Conservation (phyloP, 2,888 invertebrate species). For the Drosophila paranaensis region DNA sequence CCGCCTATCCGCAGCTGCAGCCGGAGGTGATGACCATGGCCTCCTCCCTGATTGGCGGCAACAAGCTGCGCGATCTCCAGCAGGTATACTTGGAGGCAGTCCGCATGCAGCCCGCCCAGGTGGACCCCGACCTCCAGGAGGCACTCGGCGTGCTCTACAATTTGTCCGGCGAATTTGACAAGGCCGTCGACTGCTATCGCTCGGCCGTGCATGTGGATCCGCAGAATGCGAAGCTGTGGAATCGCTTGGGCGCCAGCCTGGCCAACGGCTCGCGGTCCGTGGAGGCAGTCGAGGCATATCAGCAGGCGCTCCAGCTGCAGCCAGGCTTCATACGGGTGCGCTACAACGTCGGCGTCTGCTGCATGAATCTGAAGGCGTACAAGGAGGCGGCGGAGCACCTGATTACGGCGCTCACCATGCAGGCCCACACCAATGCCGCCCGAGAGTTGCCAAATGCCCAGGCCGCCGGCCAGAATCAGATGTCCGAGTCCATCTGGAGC, state of each 20-base stretch:
- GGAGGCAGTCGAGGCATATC: constrained; percentile 98
- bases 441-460: constrained; percentile 87
- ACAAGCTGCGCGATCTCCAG: constrained; percentile 87
- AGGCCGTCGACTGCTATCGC: constrained; percentile 98
- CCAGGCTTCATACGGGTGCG: constrained; percentile 98
- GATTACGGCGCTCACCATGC: constrained; percentile 95
- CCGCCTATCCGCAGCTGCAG: constrained; percentile 51
- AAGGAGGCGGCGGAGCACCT: constrained; percentile 98
- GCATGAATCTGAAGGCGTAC: constrained; percentile 97
- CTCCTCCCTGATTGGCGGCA: constrained; percentile 85
- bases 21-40: constrained; percentile 80
- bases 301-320: constrained; percentile 93
- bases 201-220: constrained; percentile 92
- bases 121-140: constrained; percentile 96
- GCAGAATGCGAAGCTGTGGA: constrained; percentile 96
- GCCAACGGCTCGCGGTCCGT: constrained; percentile 98
- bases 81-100: constrained; percentile 92
- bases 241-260: constrained; percentile 97
- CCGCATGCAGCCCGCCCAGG: constrained; percentile 89
- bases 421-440: constrained; percentile 87
- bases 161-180: constrained; percentile 96
- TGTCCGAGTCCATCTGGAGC: constrained; percentile 98
- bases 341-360: constrained; percentile 99
- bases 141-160: constrained; percentile 98
- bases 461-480: constrained; percentile 85